These are phyloP conservation scores for Holothuria leucospilota DNA, from an alignment of 53 echinoderm and acorn worm species.

Conservation along the genomic window DNA sequence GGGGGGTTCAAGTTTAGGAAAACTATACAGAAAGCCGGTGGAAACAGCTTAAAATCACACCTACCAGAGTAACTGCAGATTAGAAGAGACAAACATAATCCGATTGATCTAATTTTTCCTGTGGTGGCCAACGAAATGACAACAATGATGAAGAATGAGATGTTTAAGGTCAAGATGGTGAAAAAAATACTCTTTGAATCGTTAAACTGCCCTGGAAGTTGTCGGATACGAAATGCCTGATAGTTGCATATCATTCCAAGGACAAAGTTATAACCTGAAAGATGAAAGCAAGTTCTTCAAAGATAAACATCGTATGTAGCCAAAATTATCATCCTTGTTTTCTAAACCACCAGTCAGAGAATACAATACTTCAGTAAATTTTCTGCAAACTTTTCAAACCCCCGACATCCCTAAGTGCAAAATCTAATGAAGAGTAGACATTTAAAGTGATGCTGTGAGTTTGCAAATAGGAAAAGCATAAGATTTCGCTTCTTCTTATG, in stretches of 20 bases:
- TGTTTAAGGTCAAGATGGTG: conserved; percentile 86
- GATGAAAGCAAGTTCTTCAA: background rate
- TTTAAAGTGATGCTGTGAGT: too few relatives aligned
- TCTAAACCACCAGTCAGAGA: too few relatives aligned
- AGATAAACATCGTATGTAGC: background rate
- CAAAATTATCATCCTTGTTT: too few relatives aligned
- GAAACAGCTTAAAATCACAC: background rate
- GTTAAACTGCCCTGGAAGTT: conserved; percentile 95
- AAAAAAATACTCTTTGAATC: conserved; percentile 91
- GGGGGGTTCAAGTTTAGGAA: too few relatives aligned
- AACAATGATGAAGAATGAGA: conserved; percentile 83
- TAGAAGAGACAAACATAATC: conserved; percentile 71
- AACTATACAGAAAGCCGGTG: too few relatives aligned
- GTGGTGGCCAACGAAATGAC: conserved; percentile 70
- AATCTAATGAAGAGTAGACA: too few relatives aligned
- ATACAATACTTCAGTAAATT: too few relatives aligned
- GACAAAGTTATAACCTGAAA: conserved; percentile 80
- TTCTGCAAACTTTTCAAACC: too few relatives aligned
- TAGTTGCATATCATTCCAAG: conserved; percentile 86
- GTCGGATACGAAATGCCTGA: conserved; percentile 90
- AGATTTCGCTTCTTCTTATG: too few relatives aligned
- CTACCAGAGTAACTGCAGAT: conserved; percentile 74
- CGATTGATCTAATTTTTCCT: conserved; percentile 60
- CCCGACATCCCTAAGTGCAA: too few relatives aligned
- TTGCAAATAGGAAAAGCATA: too few relatives aligned